Evolutionary conservation across 2,888 invertebrate species (phyloP), one percentile per base, ranked within the genome.

Genomic region (Drosophila limbata): DNA sequence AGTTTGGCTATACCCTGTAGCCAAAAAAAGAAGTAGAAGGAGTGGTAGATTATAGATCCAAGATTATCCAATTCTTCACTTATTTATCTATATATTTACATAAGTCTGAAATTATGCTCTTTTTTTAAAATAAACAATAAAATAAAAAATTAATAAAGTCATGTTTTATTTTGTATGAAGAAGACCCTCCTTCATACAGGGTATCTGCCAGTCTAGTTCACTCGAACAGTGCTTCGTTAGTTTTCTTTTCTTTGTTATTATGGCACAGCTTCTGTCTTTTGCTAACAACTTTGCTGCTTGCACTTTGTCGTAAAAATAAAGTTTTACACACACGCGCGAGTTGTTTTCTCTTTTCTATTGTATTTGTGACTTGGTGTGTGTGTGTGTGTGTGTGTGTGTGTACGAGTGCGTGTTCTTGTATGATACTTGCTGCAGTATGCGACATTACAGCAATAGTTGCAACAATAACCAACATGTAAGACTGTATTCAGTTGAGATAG

Each of bases 231-330:
- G 21, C 11, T 5, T 42, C 44, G 21, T 45, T 56, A 45, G 56
- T 25, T 45, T 37, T 42, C 45, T 51, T 40, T 51, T 51, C 42
- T 59, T 55, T 68, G 59, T 63, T 70, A 65, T 53, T 65, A 52
- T 50, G 45, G 35, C 51, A 57, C 69, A 66, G 65, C 65, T 68
- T 57, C 47, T 68, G 77, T 79, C 77, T 74, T 73, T 66, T 74
- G 69, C 81, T 75, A 81, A 86, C 80, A 84, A 84, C 84, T 84
- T 87, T 87, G 73, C 82, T 59, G 84, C 84, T 71, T 84, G 80
- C 87, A 78, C 78, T 84, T 76, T 81, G 84, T 87, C 87, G 87
- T 87, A 87, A 84, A 84, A 84, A 84, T 87, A 87, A 84, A 84
- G 84, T 84, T 84, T 77, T 76, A 84, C 87, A 84, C 85, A 88